Evolutionary conservation across 2,113 vertebrate genomes (phyloP).

Genomic region (Eurypyga helias): DNA sequence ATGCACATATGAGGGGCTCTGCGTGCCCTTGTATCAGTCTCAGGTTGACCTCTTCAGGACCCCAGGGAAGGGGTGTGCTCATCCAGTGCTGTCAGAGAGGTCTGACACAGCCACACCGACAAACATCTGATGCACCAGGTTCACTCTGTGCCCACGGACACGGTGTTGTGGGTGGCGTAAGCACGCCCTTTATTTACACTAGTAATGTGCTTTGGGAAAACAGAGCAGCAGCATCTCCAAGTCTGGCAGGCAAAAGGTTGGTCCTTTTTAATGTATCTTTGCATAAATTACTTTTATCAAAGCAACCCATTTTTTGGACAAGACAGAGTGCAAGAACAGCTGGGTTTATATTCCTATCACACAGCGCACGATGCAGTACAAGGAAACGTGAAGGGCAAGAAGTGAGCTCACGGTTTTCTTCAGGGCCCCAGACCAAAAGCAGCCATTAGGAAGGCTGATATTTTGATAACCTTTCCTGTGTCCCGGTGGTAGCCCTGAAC

Average conservation of each 20-base stretch:
- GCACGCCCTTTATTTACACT: background rate
- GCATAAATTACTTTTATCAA: background rate
- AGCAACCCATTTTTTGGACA: background rate
- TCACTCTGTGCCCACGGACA: rapidly evolving
- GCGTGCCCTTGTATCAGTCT: rapidly evolving
- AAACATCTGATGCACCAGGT: background rate
- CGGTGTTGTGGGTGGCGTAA: rapidly evolving
- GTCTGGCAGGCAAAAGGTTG: background rate
- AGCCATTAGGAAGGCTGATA: background rate
- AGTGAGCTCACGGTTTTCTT: rapidly evolving
- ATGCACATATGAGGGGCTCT: background rate
- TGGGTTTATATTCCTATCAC: background rate
- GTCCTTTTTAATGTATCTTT: background rate
- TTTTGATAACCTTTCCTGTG: background rate
- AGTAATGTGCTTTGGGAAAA: background rate
- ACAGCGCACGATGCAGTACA: rapidly evolving
- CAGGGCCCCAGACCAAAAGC: background rate
- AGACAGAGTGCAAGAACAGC: background rate
- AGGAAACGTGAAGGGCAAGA: background rate
- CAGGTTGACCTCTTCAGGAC: background rate
- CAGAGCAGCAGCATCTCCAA: background rate
- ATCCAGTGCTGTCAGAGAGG: rapidly evolving
- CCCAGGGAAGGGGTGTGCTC: background rate
- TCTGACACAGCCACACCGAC: background rate
- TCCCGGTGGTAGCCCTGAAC: background rate